phyloP scores from a whole-genome alignment of 2,888 invertebrate genomes.

The Leptopterna dolabrata region DNA sequence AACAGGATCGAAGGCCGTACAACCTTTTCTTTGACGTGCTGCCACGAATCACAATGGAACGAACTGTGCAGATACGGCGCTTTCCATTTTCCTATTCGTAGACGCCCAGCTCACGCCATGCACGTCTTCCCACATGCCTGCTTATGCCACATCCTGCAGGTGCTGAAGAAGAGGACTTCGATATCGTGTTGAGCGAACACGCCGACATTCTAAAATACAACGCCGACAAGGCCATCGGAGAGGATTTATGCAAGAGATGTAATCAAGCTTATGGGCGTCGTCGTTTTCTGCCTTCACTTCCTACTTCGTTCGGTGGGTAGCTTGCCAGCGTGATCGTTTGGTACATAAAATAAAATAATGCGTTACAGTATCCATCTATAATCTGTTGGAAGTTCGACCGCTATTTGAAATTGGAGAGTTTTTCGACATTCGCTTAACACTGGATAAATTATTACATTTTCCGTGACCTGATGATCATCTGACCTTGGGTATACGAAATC shows the following conservation, averaged over 20 bases:
- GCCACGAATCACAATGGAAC: not conserved
- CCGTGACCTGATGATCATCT: too few relatives aligned
- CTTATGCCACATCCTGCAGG: not conserved
- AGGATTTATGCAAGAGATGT: conserved; percentile 24
- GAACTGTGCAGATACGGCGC: not conserved
- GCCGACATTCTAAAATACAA: conserved; percentile 11
- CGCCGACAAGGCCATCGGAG: not conserved
- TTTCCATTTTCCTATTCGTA: not conserved
- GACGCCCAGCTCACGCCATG: not conserved
- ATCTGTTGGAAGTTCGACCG: too few relatives aligned
- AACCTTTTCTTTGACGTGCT: too few relatives aligned
- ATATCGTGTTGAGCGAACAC: conserved; percentile 7
- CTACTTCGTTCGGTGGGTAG: not conserved
- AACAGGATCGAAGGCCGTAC: too few relatives aligned
- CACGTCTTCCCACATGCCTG: not conserved
- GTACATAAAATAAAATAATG: too few relatives aligned
- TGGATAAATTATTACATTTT: too few relatives aligned
- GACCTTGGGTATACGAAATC: too few relatives aligned
- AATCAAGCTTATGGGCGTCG: conserved; percentile 21
- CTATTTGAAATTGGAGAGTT: too few relatives aligned
- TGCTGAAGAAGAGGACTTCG: not conserved
- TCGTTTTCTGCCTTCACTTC: not conserved
- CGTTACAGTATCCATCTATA: too few relatives aligned
- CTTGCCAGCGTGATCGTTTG: not conserved
- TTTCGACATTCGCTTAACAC: too few relatives aligned